phyloP scores from a whole-genome alignment of 2,113 vertebrate species.

The Isichthys henryi region DNA sequence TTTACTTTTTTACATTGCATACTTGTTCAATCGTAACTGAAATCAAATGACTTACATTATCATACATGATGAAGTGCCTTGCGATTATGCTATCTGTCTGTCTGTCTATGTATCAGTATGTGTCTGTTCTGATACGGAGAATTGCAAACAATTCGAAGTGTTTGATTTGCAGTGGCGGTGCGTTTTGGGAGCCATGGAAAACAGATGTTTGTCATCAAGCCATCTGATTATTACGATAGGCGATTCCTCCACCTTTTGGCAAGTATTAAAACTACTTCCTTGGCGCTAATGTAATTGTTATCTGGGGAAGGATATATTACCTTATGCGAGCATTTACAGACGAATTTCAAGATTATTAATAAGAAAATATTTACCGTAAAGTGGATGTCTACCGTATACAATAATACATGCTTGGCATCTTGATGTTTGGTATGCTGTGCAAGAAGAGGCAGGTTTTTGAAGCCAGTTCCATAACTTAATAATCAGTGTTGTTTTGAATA shows the following conservation, averaged over 20 bases:
- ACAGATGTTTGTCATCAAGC: constrained; percentile 73
- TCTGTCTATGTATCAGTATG: background rate
- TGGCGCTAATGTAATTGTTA: background rate
- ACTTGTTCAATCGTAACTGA: background rate
- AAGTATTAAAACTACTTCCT: constrained; percentile 37
- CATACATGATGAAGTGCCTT: background rate
- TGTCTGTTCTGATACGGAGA: background rate
- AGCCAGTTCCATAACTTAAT: background rate
- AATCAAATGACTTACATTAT: background rate
- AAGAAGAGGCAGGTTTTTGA: background rate
- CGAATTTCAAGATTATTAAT: background rate
- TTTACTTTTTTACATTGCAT: background rate
- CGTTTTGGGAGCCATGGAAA: constrained; percentile 62
- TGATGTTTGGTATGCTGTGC: background rate
- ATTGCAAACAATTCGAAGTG: background rate
- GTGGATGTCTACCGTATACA: background rate
- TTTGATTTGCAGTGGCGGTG: background rate
- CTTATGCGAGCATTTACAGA: background rate
- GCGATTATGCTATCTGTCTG: background rate
- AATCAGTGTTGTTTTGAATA: background rate
- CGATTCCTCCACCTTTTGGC: constrained; percentile 79
- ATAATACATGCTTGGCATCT: background rate
- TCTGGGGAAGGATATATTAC: background rate
- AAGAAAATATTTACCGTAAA: background rate
- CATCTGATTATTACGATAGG: constrained; percentile 72